Percentiles rank a stretch among this genome's conserved stretches.
Evolutionary conservation across 2,797 vertebrate species (phyloP).

Genomic region (Lagodon rhomboides): DNA sequence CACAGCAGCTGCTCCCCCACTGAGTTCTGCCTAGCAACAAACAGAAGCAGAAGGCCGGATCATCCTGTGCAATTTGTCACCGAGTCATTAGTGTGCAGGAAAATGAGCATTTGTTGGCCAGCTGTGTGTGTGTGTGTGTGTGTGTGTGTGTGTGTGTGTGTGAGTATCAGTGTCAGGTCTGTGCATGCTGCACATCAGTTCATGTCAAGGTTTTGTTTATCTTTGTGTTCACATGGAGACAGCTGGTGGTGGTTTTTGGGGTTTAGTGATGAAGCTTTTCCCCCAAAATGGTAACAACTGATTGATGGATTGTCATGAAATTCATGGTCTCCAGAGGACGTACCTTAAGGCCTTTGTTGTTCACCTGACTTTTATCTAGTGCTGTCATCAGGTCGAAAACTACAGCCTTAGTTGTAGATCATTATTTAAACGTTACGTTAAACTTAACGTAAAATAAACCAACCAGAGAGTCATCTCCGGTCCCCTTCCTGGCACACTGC

Average conservation of each 20-base stretch:
- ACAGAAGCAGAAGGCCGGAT: not conserved
- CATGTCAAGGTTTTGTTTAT: too few relatives aligned
- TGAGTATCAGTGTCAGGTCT: not conserved
- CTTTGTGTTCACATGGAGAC: not conserved
- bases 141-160: too few relatives aligned
- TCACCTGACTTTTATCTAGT: not conserved
- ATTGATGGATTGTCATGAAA: not conserved
- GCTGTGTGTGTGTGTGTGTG: conserved; percentile 8
- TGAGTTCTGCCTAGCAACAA: conserved; percentile 76
- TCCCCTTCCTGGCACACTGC: too few relatives aligned
- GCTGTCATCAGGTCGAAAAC: not conserved
- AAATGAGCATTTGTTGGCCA: conserved; percentile 9
- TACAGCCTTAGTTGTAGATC: not conserved
- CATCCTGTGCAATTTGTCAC: conserved; percentile 46
- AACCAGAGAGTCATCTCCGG: too few relatives aligned
- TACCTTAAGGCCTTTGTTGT: not conserved
- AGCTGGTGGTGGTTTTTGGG: not conserved
- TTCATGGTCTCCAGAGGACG: not conserved
- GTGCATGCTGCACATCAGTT: not conserved
- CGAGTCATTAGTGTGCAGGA: conserved; percentile 40
- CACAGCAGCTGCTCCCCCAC: not conserved
- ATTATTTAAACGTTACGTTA: too few relatives aligned
- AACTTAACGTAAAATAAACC: too few relatives aligned
- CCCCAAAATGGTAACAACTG: not conserved
- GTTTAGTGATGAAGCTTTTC: too few relatives aligned